Evolutionary conservation across 2,113 vertebrate genomes (phyloP), one percentile per base, ranked within the genome.

Genomic region (Eurystomus gularis): DNA sequence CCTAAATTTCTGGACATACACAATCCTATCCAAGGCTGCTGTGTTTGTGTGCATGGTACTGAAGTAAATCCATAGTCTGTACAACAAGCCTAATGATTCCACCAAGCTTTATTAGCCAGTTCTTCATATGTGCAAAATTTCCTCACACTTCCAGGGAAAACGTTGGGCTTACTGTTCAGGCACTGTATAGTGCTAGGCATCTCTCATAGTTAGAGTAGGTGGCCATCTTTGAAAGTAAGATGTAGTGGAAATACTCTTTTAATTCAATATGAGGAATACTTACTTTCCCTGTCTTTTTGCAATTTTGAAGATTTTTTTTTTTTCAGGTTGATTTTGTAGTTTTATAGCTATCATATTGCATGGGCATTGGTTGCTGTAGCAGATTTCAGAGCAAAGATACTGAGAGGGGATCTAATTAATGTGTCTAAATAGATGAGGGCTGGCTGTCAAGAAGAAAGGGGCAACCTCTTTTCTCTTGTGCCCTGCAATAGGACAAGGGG

Each of bases 161-260:
- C 10, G 9, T 3, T 58, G 13, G 35, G 31, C 28, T 77, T 66
- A 5, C 2, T 17, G 14, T 54, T 26, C n/a, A 39, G 42, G 20
- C 20, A 37, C 19, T 61, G 17, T 55, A 4, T 19, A 49, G 26
- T 58, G n/a, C 29, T 70, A 14, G 17, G 10, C 40, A 23, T 80
- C 49, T 40, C 17, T 71, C 12, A 17, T 46, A 6, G 4, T 71
- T 71, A 10, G 0, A 0, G 10, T 57, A 31, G 18, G 9, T 54
- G 31, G 13, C 39, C 31, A 26, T 72, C 78, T 96, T 85, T 86
- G 88, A 80, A 92, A 89, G 68, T 68, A 94, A 88, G 84, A 48
- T 80, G 31, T 62, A 70, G 58, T 82, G 70, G 84, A 92, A 91
- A 61, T 90, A 68, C 42, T 92, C 7, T 28, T 61, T 14, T 5